Percentiles rank a stretch among this genome's conserved stretches.
These are phyloP conservation scores for Sarcoramphus papa DNA, from an alignment of 2,797 vertebrate species.

Conservation along the genomic window DNA sequence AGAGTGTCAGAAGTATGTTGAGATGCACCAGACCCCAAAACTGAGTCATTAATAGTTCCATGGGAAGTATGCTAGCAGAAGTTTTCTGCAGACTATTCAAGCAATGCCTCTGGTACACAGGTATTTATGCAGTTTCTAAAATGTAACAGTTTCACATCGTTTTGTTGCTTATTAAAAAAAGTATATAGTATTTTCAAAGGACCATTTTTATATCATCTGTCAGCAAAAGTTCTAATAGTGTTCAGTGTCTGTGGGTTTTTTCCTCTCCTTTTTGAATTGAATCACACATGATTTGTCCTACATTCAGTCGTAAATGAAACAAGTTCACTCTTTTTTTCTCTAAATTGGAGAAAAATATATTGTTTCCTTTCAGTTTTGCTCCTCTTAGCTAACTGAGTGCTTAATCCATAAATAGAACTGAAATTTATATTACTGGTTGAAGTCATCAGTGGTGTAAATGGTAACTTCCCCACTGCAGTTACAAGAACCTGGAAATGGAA, in stretches of 20 bases:
- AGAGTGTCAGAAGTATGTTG: not conserved
- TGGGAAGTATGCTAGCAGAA: not conserved
- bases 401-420: not conserved
- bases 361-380: not conserved
- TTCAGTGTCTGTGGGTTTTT: not conserved
- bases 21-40: not conserved
- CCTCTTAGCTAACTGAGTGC: not conserved
- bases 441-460: not conserved
- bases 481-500: not conserved
- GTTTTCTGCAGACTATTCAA: not conserved
- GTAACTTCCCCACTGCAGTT: not conserved
- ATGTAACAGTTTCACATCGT: not conserved
- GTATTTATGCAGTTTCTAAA: not conserved
- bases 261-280: not conserved
- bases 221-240: not conserved
- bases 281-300: not conserved
- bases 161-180: not conserved
- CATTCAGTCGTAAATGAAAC: not conserved
- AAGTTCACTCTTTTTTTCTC: not conserved
- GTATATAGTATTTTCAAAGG: not conserved
- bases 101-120: not conserved
- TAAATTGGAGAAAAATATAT: not conserved
- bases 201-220: not conserved
- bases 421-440: not conserved
- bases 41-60: not conserved